Conservation (phyloP, 2,888 invertebrate species). For the Ophonus ardosiacus region DNA sequence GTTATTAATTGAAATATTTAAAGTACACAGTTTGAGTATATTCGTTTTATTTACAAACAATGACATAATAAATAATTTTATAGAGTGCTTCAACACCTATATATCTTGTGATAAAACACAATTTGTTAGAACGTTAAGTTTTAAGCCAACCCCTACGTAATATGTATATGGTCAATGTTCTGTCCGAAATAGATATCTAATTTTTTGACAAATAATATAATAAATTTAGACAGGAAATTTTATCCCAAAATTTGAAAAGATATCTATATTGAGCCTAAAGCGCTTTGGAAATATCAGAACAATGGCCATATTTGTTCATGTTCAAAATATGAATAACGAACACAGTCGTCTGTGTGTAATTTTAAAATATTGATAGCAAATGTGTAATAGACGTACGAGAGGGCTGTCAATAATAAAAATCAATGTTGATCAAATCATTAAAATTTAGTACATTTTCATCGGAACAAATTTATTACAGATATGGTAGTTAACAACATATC, state of each 20-base stretch:
- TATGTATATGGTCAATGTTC: slow-evolving; percentile 50
- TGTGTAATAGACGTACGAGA: slow-evolving; percentile 52
- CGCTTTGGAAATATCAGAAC: slow-evolving; percentile 24
- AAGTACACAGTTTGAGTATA: slow-evolving; percentile 25
- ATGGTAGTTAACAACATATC: slow-evolving; percentile 54
- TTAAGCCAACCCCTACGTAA: slow-evolving; percentile 12
- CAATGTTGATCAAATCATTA: slow-evolving; percentile 29
- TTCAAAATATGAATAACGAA: slow-evolving; percentile 31
- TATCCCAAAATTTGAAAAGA: not conserved
- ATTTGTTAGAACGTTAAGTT: slow-evolving; percentile 42
- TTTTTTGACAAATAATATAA: not conserved
- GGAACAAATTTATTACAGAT: slow-evolving; percentile 36
- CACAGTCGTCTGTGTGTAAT: slow-evolving; percentile 30
- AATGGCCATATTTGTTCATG: slow-evolving; percentile 50
- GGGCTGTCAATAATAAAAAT: slow-evolving; percentile 54
- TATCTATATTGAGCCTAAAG: not conserved
- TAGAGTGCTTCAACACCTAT: slow-evolving; percentile 56
- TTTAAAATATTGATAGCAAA: slow-evolving; percentile 53
- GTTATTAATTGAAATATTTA: slow-evolving; percentile 49
- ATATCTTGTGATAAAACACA: slow-evolving; percentile 60
- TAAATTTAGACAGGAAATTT: not conserved
- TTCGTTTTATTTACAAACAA: slow-evolving; percentile 26
- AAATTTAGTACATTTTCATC: slow-evolving; percentile 35
- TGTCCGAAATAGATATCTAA: slow-evolving; percentile 23
- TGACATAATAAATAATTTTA: slow-evolving; percentile 45